These are phyloP conservation scores for Tupaia tana DNA, from an alignment of 2,113 vertebrate genomes.

Conservation along the genomic window DNA sequence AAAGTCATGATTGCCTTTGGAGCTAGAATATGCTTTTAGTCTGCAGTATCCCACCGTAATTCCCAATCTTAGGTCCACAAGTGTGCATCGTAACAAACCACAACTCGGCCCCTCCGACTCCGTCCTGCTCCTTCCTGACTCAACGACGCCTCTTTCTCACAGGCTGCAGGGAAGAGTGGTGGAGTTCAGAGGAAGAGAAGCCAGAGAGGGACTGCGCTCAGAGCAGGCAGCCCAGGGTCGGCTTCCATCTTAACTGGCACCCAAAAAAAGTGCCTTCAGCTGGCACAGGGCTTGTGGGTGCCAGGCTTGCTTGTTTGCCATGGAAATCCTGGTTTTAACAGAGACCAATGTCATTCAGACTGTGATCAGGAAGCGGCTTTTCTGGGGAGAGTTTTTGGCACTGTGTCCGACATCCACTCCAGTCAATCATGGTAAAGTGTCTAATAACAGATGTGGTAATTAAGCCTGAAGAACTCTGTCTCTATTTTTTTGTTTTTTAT, in stretches of 20 bases:
- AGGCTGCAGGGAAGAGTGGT: background rate
- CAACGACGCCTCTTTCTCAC: background rate
- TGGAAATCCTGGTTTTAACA: slow-evolving; percentile 71
- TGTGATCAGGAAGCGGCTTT: slow-evolving; percentile 73
- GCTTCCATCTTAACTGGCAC: slow-evolving; percentile 7
- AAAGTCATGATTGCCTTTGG: background rate
- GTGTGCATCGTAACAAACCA: background rate
- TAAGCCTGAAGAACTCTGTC: slow-evolving; percentile 85
- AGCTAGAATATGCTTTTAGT: slow-evolving; percentile 40
- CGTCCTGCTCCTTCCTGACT: too few relatives aligned
- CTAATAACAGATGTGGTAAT: slow-evolving; percentile 87
- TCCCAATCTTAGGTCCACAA: slow-evolving; percentile 46
- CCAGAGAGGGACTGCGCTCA: background rate
- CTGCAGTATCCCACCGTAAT: background rate
- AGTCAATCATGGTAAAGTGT: slow-evolving; percentile 88
- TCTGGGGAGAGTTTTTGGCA: slow-evolving; percentile 83
- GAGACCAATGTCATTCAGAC: slow-evolving; percentile 76
- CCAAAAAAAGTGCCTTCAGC: slow-evolving; percentile 37
- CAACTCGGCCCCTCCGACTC: background rate
- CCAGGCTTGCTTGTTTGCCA: slow-evolving; percentile 55
- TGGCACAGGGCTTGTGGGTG: background rate
- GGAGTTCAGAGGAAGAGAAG: background rate
- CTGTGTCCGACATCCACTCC: slow-evolving; percentile 80
- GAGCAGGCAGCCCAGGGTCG: background rate
- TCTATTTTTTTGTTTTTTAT: slow-evolving; percentile 84